Conservation (phyloP, 2,888 invertebrate species). For the Calameuta pallipes region DNA sequence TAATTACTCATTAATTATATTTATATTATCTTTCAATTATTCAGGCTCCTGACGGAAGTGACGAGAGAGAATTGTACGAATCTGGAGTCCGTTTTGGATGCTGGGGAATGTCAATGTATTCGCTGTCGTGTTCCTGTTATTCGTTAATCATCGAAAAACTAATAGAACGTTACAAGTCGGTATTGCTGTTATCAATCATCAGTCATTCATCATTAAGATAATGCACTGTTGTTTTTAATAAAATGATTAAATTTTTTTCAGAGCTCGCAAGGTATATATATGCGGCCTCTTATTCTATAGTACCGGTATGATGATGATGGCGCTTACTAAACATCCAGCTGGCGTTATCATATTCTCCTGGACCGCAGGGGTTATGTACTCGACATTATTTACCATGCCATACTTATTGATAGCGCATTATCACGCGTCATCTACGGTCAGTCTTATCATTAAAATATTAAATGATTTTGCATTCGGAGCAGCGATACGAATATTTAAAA, state of each 20-base stretch:
- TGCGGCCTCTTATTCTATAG: slow-evolving; percentile 91
- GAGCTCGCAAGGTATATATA: slow-evolving; percentile 89
- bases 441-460: slow-evolving; percentile 35
- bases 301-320: slow-evolving; percentile 89
- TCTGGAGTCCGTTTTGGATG: slow-evolving; percentile 95
- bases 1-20: neutral
- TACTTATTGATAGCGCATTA: slow-evolving; percentile 94
- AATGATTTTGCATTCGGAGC: neutral
- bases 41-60: slow-evolving; percentile 77
- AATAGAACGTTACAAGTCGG: slow-evolving; percentile 75
- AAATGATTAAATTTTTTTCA: slow-evolving; percentile 64
- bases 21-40: slow-evolving; percentile 44
- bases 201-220: neutral
- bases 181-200: neutral
- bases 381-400: slow-evolving; percentile 97
- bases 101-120: slow-evolving; percentile 97
- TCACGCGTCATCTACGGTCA: slow-evolving; percentile 90
- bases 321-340: slow-evolving; percentile 78
- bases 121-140: slow-evolving; percentile 93
- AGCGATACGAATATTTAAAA: neutral
- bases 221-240: neutral
- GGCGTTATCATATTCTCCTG: slow-evolving; percentile 91
- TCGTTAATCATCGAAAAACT: slow-evolving; percentile 89
- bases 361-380: slow-evolving; percentile 97
- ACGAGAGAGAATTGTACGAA: slow-evolving; percentile 79